phyloP scores from a whole-genome alignment of 2,797 vertebrate species.

The Poeciliopsis presidionis region DNA sequence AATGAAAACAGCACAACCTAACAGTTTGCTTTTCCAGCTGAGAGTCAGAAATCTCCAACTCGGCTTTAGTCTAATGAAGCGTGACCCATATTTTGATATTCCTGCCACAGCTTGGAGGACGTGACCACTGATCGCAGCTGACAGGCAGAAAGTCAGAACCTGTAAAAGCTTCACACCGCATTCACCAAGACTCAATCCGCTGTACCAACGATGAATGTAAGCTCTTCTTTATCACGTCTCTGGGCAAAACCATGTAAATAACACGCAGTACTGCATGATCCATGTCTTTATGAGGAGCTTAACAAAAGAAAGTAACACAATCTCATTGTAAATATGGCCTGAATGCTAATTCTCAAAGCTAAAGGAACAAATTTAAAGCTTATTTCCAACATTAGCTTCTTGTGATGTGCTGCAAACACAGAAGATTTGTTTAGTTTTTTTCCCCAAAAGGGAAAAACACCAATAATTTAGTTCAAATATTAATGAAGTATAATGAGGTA shows the following conservation, averaged over 20 bases:
- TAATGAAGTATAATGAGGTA: neutral
- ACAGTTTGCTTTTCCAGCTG: neutral
- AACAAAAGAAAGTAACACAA: neutral
- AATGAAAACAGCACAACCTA: neutral
- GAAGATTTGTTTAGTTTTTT: neutral
- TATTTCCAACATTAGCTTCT: neutral
- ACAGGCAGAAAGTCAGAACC: conserved; percentile 21
- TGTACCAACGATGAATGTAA: neutral
- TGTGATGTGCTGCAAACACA: neutral
- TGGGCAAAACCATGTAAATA: neutral
- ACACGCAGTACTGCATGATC: neutral
- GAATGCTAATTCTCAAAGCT: neutral
- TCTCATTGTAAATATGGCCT: neutral
- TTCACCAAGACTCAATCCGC: neutral
- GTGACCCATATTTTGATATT: conserved; percentile 52
- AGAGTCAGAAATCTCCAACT: conserved; percentile 16
- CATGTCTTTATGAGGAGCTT: neutral
- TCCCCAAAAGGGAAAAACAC: neutral
- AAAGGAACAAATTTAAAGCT: neutral
- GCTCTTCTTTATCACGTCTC: neutral
- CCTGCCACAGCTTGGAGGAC: conserved; percentile 38
- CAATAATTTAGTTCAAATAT: neutral
- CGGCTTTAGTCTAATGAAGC: conserved; percentile 38
- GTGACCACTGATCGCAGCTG: conserved; percentile 21
- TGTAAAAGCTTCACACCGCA: conserved; percentile 2